Evolutionary conservation across 2,888 invertebrate species (phyloP).

Genomic region (Colostygia pectinataria): DNA sequence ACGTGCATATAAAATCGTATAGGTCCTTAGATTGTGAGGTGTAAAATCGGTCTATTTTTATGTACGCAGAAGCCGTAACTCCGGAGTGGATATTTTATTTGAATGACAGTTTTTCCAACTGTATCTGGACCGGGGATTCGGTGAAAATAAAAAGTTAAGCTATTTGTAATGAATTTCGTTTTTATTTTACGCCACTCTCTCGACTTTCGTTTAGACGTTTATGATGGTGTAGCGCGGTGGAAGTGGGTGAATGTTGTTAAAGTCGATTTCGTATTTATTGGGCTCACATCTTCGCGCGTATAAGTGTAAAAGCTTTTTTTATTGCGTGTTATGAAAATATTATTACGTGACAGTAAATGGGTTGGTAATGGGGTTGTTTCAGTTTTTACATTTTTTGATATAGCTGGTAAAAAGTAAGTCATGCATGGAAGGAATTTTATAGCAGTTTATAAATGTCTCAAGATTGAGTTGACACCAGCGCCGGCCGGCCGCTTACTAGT

Average conservation of each 20-base stretch:
- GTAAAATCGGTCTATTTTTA: slow-evolving; percentile 78
- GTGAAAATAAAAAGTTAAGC: slow-evolving; percentile 27
- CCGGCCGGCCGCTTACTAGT: no score
- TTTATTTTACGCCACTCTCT: slow-evolving; percentile 42
- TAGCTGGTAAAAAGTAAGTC: no score
- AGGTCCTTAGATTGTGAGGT: slow-evolving; percentile 54
- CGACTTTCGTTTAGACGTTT: slow-evolving; percentile 47
- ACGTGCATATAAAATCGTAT: slow-evolving; percentile 65
- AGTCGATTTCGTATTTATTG: slow-evolving; percentile 46
- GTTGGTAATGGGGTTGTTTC: slow-evolving; percentile 2
- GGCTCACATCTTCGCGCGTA: slow-evolving; percentile 34
- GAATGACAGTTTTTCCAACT: slow-evolving; percentile 56
- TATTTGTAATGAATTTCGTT: slow-evolving; percentile 50
- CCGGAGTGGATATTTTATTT: slow-evolving; percentile 68
- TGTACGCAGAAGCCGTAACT: slow-evolving; percentile 64
- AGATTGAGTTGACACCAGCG: no score
- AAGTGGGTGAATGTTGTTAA: slow-evolving; percentile 42
- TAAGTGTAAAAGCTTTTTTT: slow-evolving; percentile 38
- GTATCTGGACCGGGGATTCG: slow-evolving; percentile 16
- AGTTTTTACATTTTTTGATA: background rate
- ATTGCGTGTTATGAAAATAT: slow-evolving; percentile 32
- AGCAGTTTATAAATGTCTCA: background rate
- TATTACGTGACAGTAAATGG: slow-evolving; percentile 13
- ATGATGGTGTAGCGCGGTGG: slow-evolving; percentile 42
- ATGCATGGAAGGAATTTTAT: no score